Percentiles rank a stretch among this genome's conserved stretches.
phyloP scores from a whole-genome alignment of 2,888 invertebrate genomes.

The Flexamia atlantica region DNA sequence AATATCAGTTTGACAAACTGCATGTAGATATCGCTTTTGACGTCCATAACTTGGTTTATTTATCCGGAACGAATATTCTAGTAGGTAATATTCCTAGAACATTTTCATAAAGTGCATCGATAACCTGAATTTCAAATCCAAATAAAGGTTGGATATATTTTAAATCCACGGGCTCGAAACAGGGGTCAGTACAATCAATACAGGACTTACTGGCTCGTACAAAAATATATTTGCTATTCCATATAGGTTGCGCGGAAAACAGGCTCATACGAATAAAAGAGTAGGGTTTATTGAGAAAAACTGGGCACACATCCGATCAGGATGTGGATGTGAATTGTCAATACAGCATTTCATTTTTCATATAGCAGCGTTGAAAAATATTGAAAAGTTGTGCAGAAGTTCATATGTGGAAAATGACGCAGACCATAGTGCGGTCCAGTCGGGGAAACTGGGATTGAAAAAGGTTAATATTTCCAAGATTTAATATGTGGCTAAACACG shows the following conservation, averaged over 20 bases:
- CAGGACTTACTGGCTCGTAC: neutral
- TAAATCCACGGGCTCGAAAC: constrained; percentile 1
- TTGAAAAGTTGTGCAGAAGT: neutral
- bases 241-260: neutral
- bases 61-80: no score
- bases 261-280: constrained; percentile 20
- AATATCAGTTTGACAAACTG: no score
- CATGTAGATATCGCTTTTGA: no score
- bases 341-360: constrained; percentile 32
- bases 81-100: no score
- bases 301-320: constrained; percentile 6
- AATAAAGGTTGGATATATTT: neutral
- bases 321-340: neutral
- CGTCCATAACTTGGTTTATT: no score
- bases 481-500: no score
- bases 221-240: constrained; percentile 38
- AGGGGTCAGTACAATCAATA: neutral
- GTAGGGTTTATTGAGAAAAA: constrained; percentile 31
- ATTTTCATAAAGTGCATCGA: neutral
- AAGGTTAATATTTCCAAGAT: no score
- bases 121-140: neutral
- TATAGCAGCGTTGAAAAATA: constrained; percentile 22
- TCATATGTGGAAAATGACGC: neutral
- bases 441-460: no score
- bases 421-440: neutral